A percentile compares a stretch with the other conserved stretches of the same genome.
These are phyloP conservation scores for Strigamia crassipes DNA, from an alignment of 2,888 invertebrate species.

Conservation along the genomic window DNA sequence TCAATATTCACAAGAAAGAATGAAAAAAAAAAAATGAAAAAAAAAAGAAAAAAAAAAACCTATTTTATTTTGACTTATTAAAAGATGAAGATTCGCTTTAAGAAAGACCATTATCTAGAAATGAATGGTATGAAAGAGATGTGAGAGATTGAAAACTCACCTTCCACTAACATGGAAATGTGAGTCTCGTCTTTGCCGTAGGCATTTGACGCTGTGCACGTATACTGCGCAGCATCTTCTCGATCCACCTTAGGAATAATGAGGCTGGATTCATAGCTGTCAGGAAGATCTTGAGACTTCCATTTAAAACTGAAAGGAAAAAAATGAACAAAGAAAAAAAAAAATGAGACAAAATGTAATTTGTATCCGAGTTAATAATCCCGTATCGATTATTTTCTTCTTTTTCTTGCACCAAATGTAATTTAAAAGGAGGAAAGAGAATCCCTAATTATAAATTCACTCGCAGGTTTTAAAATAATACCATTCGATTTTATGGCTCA, in stretches of 20 bases:
- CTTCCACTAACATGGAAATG: conserved; percentile 46
- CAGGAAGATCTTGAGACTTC: conserved; percentile 37
- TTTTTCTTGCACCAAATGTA: no score
- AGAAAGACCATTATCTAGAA: not conserved
- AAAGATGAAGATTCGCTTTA: conserved; percentile 7
- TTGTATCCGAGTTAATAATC: not conserved
- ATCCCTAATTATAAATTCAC: conserved; percentile 40
- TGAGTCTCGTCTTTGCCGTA: conserved; percentile 48
- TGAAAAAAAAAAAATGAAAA: no score
- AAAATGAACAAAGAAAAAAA: no score
- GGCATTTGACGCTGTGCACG: conserved; percentile 48
- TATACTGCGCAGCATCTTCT: conserved; percentile 44
- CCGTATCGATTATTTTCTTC: no score
- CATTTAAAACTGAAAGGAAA: conserved; percentile 39
- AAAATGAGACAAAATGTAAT: not conserved
- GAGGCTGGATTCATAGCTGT: conserved; percentile 48
- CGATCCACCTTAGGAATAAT: conserved; percentile 46
- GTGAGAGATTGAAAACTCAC: conserved; percentile 45
- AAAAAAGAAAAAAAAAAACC: no score
- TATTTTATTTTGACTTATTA: not conserved
- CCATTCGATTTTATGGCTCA: conserved; percentile 24
- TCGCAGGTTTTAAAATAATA: not conserved
- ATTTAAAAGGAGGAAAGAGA: not conserved
- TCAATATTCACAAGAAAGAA: no score
- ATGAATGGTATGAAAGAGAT: conserved; percentile 12